Evolutionary conservation across 2,797 vertebrate species (phyloP), one percentile per base, ranked within the genome.

Genomic region (Hydrolagus colliei): DNA sequence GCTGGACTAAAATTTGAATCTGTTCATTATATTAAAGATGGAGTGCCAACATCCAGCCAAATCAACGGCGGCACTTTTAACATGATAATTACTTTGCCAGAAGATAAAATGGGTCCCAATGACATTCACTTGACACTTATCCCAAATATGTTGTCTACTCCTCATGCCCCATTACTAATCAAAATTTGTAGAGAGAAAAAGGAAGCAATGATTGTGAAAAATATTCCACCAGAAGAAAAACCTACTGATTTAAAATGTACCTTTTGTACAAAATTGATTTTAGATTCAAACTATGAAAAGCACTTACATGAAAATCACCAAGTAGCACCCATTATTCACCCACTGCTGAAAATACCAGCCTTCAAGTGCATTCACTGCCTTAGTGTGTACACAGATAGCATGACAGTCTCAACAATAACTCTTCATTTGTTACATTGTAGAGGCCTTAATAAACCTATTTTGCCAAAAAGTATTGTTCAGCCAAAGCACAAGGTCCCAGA

Each of bases 331-430:
- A 99, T 97, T 0, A 95, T 99, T 18, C 98, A 99, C 20, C 97
- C 97, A 0, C 95, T 99, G 86, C 91, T 99, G 20, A 97, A 97
- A 89, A 95, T 96, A 0, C 97, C 98, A 4, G 97, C 97, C 7
- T 99, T 97, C 91, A 98, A 98, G 90, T 99, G 98, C 89, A 95
- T 99, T 88, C 97, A 99, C 93, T 99, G 97, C 90, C 97, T 96
- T 0, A 97, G 98, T 0, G 97, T 99, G 27, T 99, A 99, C 92
- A 97, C 96, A 0, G 97, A 97, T 61, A 98, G 96, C 86, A 97
- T 97, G 91, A 98, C 97, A 0, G 92, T 96, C 82, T 96, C 97
- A 12, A 97, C 97, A 0, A 97, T 99, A 9, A 95, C 96, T 88
- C 94, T 99, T 0, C 98, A 99, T 87, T 90, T 99, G 86, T 94